phyloP scores from a whole-genome alignment of 2,113 vertebrate species.

The Ibidorhyncha struthersii region DNA sequence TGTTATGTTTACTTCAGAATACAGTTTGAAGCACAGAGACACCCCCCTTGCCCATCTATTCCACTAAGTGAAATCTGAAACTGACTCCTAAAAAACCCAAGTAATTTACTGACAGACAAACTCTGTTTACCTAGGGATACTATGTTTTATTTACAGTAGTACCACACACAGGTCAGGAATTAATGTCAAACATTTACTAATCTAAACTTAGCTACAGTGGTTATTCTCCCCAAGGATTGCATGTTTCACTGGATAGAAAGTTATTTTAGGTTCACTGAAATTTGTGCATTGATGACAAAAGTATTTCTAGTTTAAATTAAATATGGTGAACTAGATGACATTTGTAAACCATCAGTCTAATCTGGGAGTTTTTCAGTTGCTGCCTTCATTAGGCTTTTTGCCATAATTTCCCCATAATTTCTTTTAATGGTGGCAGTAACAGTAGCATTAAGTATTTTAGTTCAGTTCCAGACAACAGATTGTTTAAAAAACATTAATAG shows the following conservation, averaged over 20 bases:
- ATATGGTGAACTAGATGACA: neutral
- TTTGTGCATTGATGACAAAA: neutral
- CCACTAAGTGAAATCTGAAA: neutral
- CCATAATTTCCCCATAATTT: neutral
- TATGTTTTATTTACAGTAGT: conserved; percentile 70
- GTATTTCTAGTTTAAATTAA: neutral
- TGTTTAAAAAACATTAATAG: neutral
- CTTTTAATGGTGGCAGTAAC: neutral
- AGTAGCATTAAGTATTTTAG: neutral
- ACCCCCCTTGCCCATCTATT: neutral
- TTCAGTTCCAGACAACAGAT: neutral
- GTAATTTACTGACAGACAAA: conserved; percentile 42
- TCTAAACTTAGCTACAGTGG: neutral
- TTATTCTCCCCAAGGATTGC: neutral
- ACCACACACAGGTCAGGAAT: conserved; percentile 31
- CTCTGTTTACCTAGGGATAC: neutral
- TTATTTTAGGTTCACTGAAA: neutral
- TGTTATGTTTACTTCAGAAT: neutral
- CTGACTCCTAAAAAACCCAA: neutral
- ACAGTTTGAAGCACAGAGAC: neutral
- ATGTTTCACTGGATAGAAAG: neutral
- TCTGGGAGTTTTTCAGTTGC: neutral
- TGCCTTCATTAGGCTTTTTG: neutral
- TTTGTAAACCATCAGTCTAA: neutral
- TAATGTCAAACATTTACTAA: neutral